These are phyloP conservation scores for Germaria angustata DNA, from an alignment of 2,888 invertebrate genomes.

Conservation along the genomic window DNA sequence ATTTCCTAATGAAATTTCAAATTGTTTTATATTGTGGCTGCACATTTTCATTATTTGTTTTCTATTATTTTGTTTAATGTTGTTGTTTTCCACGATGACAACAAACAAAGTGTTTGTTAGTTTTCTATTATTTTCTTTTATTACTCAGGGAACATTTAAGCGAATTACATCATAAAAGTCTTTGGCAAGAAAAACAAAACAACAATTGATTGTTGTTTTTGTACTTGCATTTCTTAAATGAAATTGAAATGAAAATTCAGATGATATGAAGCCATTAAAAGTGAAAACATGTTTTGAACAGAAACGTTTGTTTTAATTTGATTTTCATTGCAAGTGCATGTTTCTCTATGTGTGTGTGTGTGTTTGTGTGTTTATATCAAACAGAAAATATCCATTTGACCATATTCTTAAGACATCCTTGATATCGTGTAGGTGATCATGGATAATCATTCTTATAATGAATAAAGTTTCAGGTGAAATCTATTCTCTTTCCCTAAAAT, in stretches of 20 bases:
- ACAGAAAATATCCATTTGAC: not conserved
- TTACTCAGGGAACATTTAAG: constrained; percentile 14
- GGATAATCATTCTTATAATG: no score
- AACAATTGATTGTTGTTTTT: no score
- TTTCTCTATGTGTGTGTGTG: not conserved
- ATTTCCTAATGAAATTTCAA: constrained; percentile 40
- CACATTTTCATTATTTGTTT: not conserved
- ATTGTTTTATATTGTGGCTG: constrained; percentile 1
- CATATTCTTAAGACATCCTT: not conserved
- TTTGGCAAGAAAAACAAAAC: constrained; percentile 52
- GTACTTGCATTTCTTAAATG: constrained; percentile 3
- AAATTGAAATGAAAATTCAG: constrained; percentile 60
- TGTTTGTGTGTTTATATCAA: not conserved
- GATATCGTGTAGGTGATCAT: no score
- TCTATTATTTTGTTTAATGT: not conserved
- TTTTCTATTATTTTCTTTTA: constrained; percentile 6
- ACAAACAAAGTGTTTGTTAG: constrained; percentile 61
- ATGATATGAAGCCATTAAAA: constrained; percentile 41
- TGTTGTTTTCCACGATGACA: constrained; percentile 14
- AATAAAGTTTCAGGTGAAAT: no score
- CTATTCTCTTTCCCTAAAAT: no score
- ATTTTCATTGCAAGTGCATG: not conserved
- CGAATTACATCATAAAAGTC: constrained; percentile 56
- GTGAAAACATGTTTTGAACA: constrained; percentile 16
- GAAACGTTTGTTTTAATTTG: not conserved